Evolutionary conservation across 2,113 vertebrate genomes (phyloP), one percentile per base, ranked within the genome.

Genomic region (Sander lucioperca): DNA sequence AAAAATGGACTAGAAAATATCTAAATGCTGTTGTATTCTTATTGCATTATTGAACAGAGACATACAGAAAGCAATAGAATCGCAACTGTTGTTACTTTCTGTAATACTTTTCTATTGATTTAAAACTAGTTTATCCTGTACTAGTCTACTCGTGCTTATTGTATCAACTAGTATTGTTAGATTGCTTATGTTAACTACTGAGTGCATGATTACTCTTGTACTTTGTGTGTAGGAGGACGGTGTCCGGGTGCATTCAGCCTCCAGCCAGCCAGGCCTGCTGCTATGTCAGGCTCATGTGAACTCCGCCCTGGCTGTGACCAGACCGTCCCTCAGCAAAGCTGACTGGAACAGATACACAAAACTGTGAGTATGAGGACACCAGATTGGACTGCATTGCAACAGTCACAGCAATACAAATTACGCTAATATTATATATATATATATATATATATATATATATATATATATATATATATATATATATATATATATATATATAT

Each of bases 331-430:
- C 74, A 96, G 92, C 91, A 95, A 92, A 76, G 96, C 96, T 0
- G 97, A 98, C 92, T 97, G 97, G 97, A 96, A 91, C 75, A 95
- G 89, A 86, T 98, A 97, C 91, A 86, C 90, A 83, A 96, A 96
- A 63, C 94, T 99, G 98, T 99, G 92, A 98, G 98, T 96, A 56
- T 9, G 10, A 48, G 16, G 33, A 36, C 33, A 70, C 3, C 12
- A 27, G 8, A 48, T 12, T 11, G 15, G 33, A 62, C 14, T 30
- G 18, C 14, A 56, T 36, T 14, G 9, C 27, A 16, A 19, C 33
- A 43, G 21, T 50, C 5, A 14, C 27, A 54, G 23, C 23, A 53
- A 48, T 25, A 65, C 21, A 65, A 48, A 56, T 70, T 7, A 51
- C 13, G 10, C 23, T 51, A n/a, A 67, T 23, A 10, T 23, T 39